These are phyloP conservation scores for Calcarius lapponicus DNA, from an alignment of 2,797 vertebrate species.

Conservation along the genomic window DNA sequence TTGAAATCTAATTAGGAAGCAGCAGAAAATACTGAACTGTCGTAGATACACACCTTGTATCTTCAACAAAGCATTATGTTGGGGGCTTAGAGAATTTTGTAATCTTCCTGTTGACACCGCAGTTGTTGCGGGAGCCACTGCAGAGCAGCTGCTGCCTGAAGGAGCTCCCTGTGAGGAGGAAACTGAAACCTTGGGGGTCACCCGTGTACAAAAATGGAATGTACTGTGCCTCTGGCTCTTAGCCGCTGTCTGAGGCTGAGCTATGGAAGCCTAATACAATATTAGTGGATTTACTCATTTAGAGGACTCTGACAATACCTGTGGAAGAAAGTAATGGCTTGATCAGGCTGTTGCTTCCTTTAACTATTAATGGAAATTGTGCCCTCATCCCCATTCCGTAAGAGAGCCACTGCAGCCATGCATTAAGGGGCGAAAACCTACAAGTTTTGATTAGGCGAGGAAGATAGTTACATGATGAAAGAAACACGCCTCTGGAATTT, in stretches of 20 bases:
- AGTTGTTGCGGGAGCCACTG: not conserved
- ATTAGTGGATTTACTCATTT: not conserved
- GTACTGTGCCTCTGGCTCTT: not conserved
- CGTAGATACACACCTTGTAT: not conserved
- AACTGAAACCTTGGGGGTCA: not conserved
- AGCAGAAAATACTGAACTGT: not conserved
- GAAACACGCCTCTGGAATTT: not conserved
- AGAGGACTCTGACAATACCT: not conserved
- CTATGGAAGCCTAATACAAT: not conserved
- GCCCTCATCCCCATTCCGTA: not conserved
- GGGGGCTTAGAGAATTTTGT: not conserved
- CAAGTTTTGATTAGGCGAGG: not conserved
- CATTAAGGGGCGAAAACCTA: not conserved
- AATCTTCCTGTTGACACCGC: not conserved
- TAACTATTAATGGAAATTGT: not conserved
- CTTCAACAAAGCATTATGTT: not conserved
- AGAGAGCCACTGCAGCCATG: not conserved
- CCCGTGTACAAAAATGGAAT: not conserved
- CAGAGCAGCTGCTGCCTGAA: not conserved
- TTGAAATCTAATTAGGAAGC: conserved; percentile 9
- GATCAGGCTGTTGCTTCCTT: not conserved
- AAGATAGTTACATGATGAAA: not conserved
- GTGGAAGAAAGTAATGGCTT: not conserved
- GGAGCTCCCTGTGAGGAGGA: not conserved
- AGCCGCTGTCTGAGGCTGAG: not conserved